These are phyloP conservation scores for Acrobasis suavella DNA, from an alignment of 2,888 invertebrate genomes.

Conservation along the genomic window DNA sequence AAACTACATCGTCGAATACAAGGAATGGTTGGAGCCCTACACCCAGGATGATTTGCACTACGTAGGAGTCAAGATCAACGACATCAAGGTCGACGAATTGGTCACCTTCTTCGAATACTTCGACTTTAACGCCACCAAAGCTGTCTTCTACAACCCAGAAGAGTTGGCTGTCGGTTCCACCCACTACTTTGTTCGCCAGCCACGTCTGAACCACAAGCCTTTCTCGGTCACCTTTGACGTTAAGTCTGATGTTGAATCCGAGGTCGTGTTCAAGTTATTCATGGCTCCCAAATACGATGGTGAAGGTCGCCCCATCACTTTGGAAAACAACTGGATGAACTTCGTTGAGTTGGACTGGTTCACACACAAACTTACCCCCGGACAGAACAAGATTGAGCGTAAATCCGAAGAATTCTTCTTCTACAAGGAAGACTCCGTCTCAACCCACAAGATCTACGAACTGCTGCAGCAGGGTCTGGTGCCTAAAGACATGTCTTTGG, in stretches of 20 bases:
- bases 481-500: slow-evolving; percentile 76
- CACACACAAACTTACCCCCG: slow-evolving; percentile 80
- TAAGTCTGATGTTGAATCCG: slow-evolving; percentile 80
- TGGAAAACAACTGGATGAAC: slow-evolving; percentile 83
- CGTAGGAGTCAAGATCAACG: slow-evolving; percentile 83
- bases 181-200: slow-evolving; percentile 83
- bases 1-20: slow-evolving; percentile 83
- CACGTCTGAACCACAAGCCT: slow-evolving; percentile 86
- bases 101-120: slow-evolving; percentile 86
- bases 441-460: slow-evolving; percentile 82
- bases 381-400: slow-evolving; percentile 85
- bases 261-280: slow-evolving; percentile 84
- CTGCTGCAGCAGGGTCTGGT: slow-evolving; percentile 79
- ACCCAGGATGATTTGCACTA: slow-evolving; percentile 79
- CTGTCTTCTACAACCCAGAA: slow-evolving; percentile 53
- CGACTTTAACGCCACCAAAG: slow-evolving; percentile 84
- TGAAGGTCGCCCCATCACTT: slow-evolving; percentile 71
- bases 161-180: slow-evolving; percentile 61
- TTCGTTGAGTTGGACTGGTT: slow-evolving; percentile 85
- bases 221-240: slow-evolving; percentile 84
- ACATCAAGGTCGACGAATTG: slow-evolving; percentile 83
- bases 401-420: slow-evolving; percentile 84
- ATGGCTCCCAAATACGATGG: slow-evolving; percentile 87
- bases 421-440: slow-evolving; percentile 84
- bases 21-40: slow-evolving; percentile 82